phyloP scores from a whole-genome alignment of 2,113 vertebrate species.

The Asarcornis scutulata region DNA sequence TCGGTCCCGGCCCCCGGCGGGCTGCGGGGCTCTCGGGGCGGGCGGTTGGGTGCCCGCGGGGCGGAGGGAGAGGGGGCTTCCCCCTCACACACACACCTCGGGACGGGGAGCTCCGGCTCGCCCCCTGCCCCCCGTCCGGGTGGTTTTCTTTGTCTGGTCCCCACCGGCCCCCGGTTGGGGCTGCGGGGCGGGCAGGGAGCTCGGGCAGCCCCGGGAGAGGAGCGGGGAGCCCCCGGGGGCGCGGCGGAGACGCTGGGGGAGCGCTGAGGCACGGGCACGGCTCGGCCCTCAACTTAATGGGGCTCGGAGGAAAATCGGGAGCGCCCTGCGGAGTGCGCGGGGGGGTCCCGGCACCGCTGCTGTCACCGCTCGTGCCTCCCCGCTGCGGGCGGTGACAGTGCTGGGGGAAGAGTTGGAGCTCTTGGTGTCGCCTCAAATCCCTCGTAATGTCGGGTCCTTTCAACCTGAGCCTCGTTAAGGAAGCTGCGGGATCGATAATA shows the following conservation, averaged over 20 bases:
- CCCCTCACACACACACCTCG: no score
- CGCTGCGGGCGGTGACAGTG: background rate
- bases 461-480: background rate
- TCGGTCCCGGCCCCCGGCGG: no score
- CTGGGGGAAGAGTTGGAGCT: background rate
- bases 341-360: background rate
- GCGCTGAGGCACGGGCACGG: background rate
- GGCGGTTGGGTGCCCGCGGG: background rate
- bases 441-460: background rate
- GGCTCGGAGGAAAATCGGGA: background rate
- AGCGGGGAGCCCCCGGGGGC: background rate
- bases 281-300: background rate
- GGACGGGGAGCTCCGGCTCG: background rate
- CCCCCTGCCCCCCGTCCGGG: no score
- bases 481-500: background rate
- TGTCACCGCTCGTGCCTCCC: background rate
- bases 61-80: background rate
- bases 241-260: background rate
- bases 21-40: no score
- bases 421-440: background rate
- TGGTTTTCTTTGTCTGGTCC: constrained; percentile 21
- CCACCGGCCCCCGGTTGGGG: background rate
- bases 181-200: background rate
- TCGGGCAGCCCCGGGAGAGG: background rate
- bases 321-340: fast-evolving